Percentiles rank a stretch among this genome's conserved stretches.
Evolutionary conservation across 2,888 invertebrate species (phyloP).

Genomic region (Portevinia maculata): DNA sequence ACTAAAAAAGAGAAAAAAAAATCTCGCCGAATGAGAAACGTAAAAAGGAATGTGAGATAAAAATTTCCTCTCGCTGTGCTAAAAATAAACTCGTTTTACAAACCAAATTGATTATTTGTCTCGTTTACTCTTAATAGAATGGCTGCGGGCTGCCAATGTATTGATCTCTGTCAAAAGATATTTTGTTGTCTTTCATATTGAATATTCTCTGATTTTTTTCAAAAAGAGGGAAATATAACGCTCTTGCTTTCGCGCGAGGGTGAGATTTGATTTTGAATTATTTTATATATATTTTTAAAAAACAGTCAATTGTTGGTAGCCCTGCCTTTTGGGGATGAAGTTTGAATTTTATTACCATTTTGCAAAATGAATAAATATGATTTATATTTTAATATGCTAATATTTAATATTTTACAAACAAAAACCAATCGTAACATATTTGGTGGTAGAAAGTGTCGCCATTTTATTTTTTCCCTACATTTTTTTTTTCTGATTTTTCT

Average conservation of each 20-base stretch:
- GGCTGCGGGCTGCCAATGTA: constrained; percentile 58
- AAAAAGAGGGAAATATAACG: background rate
- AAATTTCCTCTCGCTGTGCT: constrained; percentile 50
- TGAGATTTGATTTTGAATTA: constrained; percentile 34
- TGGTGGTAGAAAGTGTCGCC: constrained; percentile 67
- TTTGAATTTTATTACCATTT: constrained; percentile 29
- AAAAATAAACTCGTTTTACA: constrained; percentile 66
- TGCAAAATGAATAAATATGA: background rate
- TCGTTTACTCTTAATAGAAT: constrained; percentile 39
- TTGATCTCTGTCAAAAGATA: constrained; percentile 67
- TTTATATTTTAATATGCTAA: background rate
- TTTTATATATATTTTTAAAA: constrained; percentile 14
- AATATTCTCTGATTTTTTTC: background rate
- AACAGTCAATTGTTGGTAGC: constrained; percentile 47
- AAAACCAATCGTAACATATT: constrained; percentile 17
- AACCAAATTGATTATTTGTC: constrained; percentile 23
- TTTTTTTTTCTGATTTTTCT: constrained; percentile 45
- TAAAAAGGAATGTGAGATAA: constrained; percentile 19
- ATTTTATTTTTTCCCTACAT: constrained; percentile 53
- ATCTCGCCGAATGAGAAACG: constrained; percentile 56
- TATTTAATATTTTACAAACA: background rate
- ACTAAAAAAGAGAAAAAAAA: constrained; percentile 22
- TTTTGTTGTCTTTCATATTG: constrained; percentile 2
- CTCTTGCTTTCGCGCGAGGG: constrained; percentile 37
- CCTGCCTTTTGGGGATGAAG: constrained; percentile 34